Base-by-base conservation (phyloP, 2,113 vertebrate species). In the Colinus virginianus region DNA sequence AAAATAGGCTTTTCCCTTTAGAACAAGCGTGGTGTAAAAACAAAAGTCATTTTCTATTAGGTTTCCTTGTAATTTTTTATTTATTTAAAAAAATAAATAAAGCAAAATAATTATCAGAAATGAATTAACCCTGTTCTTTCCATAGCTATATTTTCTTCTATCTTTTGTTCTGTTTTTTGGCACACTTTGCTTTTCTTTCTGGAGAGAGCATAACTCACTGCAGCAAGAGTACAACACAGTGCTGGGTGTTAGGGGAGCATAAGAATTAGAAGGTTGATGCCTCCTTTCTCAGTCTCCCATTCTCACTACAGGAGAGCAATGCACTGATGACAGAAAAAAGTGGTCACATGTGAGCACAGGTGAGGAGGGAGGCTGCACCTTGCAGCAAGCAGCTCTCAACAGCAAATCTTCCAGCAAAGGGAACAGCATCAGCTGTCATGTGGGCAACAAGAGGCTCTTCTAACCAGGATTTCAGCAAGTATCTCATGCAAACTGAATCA, bases 321-420 rank as follows among this genome's bases (percentile, higher is more conserved):
- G 43, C 34, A 61, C 5, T 22, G 38, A 30, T 67, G 13, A 36
- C 12, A 74, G 10, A 74, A 49, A 40, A 36, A 3, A 4, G 9
- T 5, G 8, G 23, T 46, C 36, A 11, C 1, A 2, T 1, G 1
- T 4, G 28, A 13, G 9, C 58, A 61, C 0, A 6, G 30, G 42
- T 11, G 36, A 56, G 49, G 61, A 45, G 36, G 22, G 7, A 32
- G 16, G 61, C 58, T 45, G 30, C 55, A 42, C n/a, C 61, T 66
- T 5, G 1, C 21, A 26, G 23, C 23, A 22, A 13, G 17, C 2
- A 6, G 5, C 43, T 42, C 25, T 30, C 1, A 1, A 10, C 26
- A 26, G 53, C 45, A 43, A 43, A 90, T 43, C 25, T 70, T n/a
- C 40, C 74, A 79, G 40, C 45, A 34, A 58, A 45, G 14, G 32